Conservation (phyloP, 2,888 invertebrate genomes). For the Heliconius ismenius region DNA sequence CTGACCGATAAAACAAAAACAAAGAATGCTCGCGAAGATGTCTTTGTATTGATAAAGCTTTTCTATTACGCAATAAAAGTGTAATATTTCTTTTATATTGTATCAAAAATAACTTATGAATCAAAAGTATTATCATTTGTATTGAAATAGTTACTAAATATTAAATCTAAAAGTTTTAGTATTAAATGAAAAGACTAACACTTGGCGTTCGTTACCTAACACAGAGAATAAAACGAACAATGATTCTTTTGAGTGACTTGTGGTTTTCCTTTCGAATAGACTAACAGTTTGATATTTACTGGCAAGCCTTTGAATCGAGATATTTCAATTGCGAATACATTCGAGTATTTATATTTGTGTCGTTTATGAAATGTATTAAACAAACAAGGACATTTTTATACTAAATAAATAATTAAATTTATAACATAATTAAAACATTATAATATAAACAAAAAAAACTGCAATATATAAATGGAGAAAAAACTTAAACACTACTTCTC, state of each 20-base stretch:
- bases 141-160: background rate
- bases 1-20: constrained; percentile 15
- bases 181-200: constrained; percentile 8
- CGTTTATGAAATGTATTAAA: constrained; percentile 9
- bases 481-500: background rate
- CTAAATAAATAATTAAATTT: background rate
- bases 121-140: background rate
- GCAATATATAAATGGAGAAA: background rate
- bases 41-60: constrained; percentile 12
- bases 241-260: constrained; percentile 30
- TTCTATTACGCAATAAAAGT: constrained; percentile 1
- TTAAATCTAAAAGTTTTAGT: background rate
- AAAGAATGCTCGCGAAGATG: constrained; percentile 26
- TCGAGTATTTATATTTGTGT: constrained; percentile 5
- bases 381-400: background rate
- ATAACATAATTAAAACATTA: background rate
- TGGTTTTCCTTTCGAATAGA: constrained; percentile 38
- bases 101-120: background rate
- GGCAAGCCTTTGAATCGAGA: constrained; percentile 13
- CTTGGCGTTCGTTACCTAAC: constrained; percentile 15
- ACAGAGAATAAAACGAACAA: constrained; percentile 29
- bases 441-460: background rate
- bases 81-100: background rate
- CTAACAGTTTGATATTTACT: constrained; percentile 24
- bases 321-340: constrained; percentile 17